Conservation (phyloP, 2,797 vertebrate genomes). For the Eidolon dupreanum region DNA sequence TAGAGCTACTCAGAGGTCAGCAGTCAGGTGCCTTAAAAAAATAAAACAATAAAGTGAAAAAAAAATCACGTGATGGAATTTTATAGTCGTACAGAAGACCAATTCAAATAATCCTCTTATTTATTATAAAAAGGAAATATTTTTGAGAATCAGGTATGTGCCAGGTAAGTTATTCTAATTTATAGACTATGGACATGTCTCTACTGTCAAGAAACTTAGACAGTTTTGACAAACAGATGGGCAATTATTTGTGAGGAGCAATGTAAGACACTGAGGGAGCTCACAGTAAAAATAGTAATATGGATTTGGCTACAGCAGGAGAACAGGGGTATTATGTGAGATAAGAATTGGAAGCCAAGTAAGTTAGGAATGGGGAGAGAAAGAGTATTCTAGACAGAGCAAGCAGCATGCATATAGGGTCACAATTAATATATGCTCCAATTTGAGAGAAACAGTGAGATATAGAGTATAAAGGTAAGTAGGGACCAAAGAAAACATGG, state of each 20-base stretch:
- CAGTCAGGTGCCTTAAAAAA: neutral
- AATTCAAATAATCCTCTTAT: neutral
- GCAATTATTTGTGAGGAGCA: neutral
- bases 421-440: neutral
- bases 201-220: constrained; percentile 26
- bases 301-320: neutral
- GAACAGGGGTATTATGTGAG: neutral
- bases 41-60: neutral
- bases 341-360: neutral
- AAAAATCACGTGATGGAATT: neutral
- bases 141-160: neutral
- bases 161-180: neutral
- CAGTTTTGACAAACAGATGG: neutral
- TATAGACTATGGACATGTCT: neutral
- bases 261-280: neutral
- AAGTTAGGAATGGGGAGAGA: neutral
- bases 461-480: neutral
- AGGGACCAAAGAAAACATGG: neutral
- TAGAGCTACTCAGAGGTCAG: neutral
- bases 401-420: neutral
- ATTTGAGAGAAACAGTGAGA: neutral
- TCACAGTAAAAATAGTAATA: neutral
- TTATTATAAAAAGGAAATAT: constrained; percentile 16
- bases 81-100: neutral
- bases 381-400: neutral